phyloP scores from a whole-genome alignment of 2,113 vertebrate species.

The Alaudala cheleensis region DNA sequence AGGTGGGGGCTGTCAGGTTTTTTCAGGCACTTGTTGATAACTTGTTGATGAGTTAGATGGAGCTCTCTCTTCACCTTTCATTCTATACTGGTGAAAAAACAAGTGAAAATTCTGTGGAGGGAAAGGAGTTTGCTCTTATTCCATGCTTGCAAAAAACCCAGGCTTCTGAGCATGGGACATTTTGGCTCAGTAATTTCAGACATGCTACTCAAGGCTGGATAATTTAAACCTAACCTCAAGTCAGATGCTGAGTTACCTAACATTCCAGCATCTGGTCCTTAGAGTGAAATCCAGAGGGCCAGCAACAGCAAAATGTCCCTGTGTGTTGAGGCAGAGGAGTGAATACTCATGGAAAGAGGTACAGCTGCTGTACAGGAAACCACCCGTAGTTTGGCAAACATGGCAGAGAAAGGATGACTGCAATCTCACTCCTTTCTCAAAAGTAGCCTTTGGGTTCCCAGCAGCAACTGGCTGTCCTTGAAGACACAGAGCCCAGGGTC shows the following conservation, averaged over 20 bases:
- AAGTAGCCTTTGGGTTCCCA: not conserved
- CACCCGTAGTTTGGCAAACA: not conserved
- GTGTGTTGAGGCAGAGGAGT: rapidly evolving
- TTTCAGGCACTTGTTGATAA: not conserved
- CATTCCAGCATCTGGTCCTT: rapidly evolving
- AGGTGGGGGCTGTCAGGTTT: rapidly evolving
- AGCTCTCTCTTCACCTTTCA: not conserved
- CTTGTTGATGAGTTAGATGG: not conserved
- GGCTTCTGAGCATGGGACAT: not conserved
- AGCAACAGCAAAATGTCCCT: not conserved
- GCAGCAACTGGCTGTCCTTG: rapidly evolving
- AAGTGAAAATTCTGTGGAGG: not conserved
- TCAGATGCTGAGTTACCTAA: not conserved
- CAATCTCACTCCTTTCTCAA: not conserved
- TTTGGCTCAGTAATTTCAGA: not conserved
- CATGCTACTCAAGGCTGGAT: not conserved
- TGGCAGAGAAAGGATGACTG: not conserved
- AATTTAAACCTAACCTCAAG: not conserved
- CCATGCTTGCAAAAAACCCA: not conserved
- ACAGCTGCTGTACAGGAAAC: not conserved
- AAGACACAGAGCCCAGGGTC: rapidly evolving
- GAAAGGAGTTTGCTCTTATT: not conserved
- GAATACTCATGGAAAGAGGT: not conserved
- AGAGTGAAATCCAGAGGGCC: not conserved
- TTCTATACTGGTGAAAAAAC: not conserved